phyloP scores from a whole-genome alignment of 2,797 vertebrate genomes.

The Pseudochirops cupreus region DNA sequence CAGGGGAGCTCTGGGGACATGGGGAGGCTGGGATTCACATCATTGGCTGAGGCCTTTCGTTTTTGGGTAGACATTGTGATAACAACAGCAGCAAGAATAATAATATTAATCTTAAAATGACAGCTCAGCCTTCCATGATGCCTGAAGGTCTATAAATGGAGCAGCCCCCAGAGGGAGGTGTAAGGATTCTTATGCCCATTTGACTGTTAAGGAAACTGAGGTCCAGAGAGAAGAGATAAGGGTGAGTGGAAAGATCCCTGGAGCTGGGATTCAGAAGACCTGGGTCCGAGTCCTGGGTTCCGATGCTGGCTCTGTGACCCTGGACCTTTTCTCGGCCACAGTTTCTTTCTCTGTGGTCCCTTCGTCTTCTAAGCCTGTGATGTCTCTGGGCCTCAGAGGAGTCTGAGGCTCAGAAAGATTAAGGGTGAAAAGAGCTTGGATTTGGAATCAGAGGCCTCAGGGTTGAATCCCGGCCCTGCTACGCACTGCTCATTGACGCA shows the following conservation, averaged over 20 bases:
- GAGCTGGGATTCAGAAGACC: not conserved
- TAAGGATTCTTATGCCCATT: not conserved
- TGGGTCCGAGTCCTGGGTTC: not conserved
- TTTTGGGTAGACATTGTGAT: not conserved
- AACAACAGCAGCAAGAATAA: too few relatives aligned
- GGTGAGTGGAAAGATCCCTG: not conserved
- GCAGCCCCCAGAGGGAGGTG: not conserved
- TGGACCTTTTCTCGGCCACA: not conserved
- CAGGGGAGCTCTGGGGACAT: not conserved
- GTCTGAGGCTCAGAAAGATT: too few relatives aligned
- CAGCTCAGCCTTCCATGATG: not conserved
- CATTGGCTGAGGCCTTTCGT: not conserved
- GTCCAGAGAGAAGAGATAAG: not conserved
- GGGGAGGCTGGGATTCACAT: not conserved
- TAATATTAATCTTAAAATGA: not conserved
- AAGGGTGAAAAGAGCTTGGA: not conserved
- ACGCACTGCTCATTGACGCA: not conserved
- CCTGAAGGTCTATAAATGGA: not conserved
- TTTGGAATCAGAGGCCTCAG: too few relatives aligned
- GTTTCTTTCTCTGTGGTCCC: too few relatives aligned
- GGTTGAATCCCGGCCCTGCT: not conserved
- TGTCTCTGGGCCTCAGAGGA: not conserved
- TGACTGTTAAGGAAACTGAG: not conserved
- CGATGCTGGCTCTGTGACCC: not conserved
- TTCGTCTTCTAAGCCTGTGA: too few relatives aligned